Evolutionary conservation across 2,113 vertebrate species (phyloP).

Genomic region (Synodontis membranacea): DNA sequence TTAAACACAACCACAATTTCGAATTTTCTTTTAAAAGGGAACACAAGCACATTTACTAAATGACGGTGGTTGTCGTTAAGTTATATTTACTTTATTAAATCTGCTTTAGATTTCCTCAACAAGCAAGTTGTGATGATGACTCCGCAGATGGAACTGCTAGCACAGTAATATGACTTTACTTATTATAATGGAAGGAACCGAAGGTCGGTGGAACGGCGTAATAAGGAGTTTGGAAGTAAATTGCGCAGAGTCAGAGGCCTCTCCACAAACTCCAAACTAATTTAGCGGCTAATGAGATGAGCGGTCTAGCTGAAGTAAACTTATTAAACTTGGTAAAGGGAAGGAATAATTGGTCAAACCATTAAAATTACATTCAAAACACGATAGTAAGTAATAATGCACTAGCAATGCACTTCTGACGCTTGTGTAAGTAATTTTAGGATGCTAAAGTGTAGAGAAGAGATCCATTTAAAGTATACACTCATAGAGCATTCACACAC

Average conservation of each 20-base stretch:
- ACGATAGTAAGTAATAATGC: background rate
- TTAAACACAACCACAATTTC: background rate
- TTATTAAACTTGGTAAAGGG: background rate
- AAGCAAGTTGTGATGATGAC: background rate
- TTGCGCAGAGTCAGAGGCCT: background rate
- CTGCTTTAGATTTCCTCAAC: background rate
- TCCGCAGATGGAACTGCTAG: background rate
- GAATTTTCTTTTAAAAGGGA: background rate
- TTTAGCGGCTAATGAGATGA: conserved; percentile 5
- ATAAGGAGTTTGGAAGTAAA: background rate
- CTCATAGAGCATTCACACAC: background rate
- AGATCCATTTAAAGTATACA: background rate
- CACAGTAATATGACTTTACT: background rate
- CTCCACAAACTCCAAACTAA: background rate
- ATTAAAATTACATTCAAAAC: background rate
- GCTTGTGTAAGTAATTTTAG: background rate
- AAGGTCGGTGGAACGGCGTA: background rate
- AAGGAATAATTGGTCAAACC: background rate
- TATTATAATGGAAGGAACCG: background rate
- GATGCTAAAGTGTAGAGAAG: background rate
- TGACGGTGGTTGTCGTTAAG: background rate
- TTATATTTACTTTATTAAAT: background rate
- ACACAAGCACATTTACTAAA: background rate
- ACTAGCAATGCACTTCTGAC: background rate
- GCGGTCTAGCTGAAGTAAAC: conserved; percentile 2